Conservation (phyloP, 2,888 invertebrate species). For the Aethes cnicana region DNA sequence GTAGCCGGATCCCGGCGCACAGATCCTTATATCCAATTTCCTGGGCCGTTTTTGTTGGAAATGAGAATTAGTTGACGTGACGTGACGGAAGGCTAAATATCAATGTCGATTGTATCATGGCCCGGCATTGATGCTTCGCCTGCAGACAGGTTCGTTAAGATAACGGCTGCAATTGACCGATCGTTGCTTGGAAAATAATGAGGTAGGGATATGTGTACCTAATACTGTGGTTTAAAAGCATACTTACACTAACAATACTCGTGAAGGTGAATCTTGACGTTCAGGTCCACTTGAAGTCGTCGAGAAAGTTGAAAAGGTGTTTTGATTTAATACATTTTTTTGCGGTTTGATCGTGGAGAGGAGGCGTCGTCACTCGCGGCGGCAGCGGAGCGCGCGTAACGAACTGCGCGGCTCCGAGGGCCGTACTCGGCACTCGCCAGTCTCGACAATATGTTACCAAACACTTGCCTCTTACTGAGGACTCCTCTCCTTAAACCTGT, state of each 20-base stretch:
- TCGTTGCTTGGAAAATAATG: neutral
- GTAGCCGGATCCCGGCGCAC: slow-evolving; percentile 77
- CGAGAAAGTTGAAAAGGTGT: slow-evolving; percentile 65
- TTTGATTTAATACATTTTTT: slow-evolving; percentile 68
- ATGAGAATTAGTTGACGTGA: slow-evolving; percentile 79
- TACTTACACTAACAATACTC: slow-evolving; percentile 8
- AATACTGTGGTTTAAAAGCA: too few relatives aligned
- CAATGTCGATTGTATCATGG: slow-evolving; percentile 59
- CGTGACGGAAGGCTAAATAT: slow-evolving; percentile 75
- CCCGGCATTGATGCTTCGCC: slow-evolving; percentile 27
- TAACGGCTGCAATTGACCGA: slow-evolving; percentile 5
- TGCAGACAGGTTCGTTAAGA: slow-evolving; percentile 22
- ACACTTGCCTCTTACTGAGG: neutral
- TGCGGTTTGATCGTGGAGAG: slow-evolving; percentile 67
- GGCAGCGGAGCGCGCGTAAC: slow-evolving; percentile 72
- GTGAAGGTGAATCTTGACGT: slow-evolving; percentile 15
- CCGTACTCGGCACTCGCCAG: slow-evolving; percentile 34
- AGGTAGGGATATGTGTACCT: too few relatives aligned
- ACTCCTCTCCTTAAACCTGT: too few relatives aligned
- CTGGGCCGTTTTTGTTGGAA: slow-evolving; percentile 78
- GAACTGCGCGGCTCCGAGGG: slow-evolving; percentile 54
- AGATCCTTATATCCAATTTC: slow-evolving; percentile 83
- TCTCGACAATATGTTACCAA: neutral
- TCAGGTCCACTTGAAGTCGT: slow-evolving; percentile 36
- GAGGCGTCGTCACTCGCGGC: slow-evolving; percentile 68